phyloP scores from a whole-genome alignment of 2,888 invertebrate species.

The Cerastis leucographa region DNA sequence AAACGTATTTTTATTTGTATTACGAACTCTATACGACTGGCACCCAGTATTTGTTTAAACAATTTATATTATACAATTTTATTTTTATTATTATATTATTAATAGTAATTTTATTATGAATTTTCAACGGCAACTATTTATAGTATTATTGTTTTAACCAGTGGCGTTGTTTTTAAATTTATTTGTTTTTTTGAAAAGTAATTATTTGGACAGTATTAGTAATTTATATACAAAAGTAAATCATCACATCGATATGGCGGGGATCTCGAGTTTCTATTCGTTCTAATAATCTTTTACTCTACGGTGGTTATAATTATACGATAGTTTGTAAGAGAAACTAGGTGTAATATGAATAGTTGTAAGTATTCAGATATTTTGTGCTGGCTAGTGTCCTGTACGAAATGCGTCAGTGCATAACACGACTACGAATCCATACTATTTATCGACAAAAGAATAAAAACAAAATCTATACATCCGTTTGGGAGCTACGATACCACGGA shows the following conservation, averaged over 20 bases:
- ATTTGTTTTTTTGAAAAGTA: conserved; percentile 72
- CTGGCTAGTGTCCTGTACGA: conserved; percentile 76
- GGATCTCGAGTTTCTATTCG: conserved; percentile 84
- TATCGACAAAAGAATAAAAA: conserved; percentile 17
- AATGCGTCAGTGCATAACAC: conserved; percentile 65
- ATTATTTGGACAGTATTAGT: conserved; percentile 88
- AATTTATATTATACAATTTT: conserved; percentile 59
- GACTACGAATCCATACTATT: conserved; percentile 46
- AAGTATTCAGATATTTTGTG: conserved; percentile 87
- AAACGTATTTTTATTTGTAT: conserved; percentile 81
- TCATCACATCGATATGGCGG: conserved; percentile 80
- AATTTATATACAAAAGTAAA: conserved; percentile 70
- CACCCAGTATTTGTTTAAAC: conserved; percentile 83
- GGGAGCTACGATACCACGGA: not conserved
- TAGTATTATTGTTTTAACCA: conserved; percentile 79
- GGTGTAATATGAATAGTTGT: conserved; percentile 80
- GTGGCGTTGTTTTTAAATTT: conserved; percentile 68
- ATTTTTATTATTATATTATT: conserved; percentile 57
- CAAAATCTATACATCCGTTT: not conserved
- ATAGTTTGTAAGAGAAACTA: conserved; percentile 84
- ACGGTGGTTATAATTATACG: conserved; percentile 90
- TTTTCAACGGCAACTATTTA: conserved; percentile 75
- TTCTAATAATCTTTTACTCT: conserved; percentile 83
- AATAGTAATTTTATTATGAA: conserved; percentile 60
- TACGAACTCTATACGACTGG: conserved; percentile 81